These are phyloP conservation scores for Pempheris klunzingeri DNA, from an alignment of 2,797 vertebrate species.

Conservation along the genomic window DNA sequence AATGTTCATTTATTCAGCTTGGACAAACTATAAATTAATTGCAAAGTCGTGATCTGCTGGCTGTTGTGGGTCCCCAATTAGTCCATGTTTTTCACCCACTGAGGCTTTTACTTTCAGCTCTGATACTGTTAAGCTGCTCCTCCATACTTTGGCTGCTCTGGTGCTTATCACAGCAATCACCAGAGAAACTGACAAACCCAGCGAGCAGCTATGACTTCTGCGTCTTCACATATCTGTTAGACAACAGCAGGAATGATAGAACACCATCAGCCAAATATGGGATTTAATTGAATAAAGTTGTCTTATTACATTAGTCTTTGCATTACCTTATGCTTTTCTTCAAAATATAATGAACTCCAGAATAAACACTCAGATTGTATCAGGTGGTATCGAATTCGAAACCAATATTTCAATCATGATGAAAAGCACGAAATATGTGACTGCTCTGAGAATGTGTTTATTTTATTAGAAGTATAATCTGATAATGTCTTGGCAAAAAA, in stretches of 20 bases:
- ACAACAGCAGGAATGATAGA: conserved; percentile 8
- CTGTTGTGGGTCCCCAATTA: conserved; percentile 68
- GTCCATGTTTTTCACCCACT: conserved; percentile 55
- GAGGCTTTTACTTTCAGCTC: conserved; percentile 39
- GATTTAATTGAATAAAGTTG: conserved; percentile 27
- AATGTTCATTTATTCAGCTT: conserved; percentile 66
- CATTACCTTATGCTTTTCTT: conserved; percentile 29
- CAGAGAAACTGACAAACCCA: conserved; percentile 52
- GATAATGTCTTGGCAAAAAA: conserved; percentile 33
- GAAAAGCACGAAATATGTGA: conserved; percentile 22
- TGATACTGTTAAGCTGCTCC: conserved; percentile 50
- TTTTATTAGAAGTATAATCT: conserved; percentile 46
- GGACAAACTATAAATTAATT: conserved; percentile 71
- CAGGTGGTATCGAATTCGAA: conserved; percentile 31
- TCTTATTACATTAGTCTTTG: conserved; percentile 21
- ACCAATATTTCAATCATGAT: conserved; percentile 13
- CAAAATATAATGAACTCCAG: conserved; percentile 2
- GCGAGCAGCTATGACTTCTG: conserved; percentile 31
- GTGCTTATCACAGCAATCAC: conserved; percentile 62
- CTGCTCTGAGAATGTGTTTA: conserved; percentile 35
- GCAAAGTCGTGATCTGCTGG: conserved; percentile 63
- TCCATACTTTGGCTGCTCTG: conserved; percentile 31
- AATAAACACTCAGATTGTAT: conserved; percentile 11
- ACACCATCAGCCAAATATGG: background rate
- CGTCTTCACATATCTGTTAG: background rate